Percentiles rank a stretch among this genome's conserved stretches.
These are phyloP conservation scores for Teleopsis dalmanni DNA, from an alignment of 1,140 invertebrate genomes.

Conservation along the genomic window DNA sequence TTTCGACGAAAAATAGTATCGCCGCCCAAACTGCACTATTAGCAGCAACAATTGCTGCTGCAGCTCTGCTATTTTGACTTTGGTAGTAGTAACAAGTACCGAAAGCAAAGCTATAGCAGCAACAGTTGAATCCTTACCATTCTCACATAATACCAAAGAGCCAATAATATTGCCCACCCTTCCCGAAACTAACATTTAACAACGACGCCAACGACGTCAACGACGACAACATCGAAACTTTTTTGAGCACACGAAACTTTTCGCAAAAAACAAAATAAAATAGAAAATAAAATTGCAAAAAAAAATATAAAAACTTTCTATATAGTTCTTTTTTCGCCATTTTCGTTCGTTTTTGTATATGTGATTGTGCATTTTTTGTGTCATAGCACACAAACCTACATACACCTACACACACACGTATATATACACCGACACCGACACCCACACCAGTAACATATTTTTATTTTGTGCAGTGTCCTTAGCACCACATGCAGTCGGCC, in stretches of 20 bases:
- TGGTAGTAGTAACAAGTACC: not conserved
- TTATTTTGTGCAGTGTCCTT: too few relatives aligned
- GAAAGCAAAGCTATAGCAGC: not conserved
- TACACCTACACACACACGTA: too few relatives aligned
- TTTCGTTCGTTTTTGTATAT: conserved; percentile 3
- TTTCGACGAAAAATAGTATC: conserved; percentile 12
- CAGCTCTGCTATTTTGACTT: not conserved
- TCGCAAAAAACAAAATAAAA: conserved; percentile 20
- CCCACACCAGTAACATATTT: too few relatives aligned
- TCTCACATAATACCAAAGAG: not conserved
- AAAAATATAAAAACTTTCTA: conserved; percentile 14
- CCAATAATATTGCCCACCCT: not conserved
- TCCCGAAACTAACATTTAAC: not conserved
- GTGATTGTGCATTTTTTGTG: not conserved
- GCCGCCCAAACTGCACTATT: conserved; percentile 7
- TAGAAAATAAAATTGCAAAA: too few relatives aligned
- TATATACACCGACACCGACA: too few relatives aligned
- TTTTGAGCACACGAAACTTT: conserved; percentile 45
- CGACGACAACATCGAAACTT: conserved; percentile 15
- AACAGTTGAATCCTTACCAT: not conserved
- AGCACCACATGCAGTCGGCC: too few relatives aligned
- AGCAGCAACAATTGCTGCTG: not conserved
- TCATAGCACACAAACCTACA: not conserved
- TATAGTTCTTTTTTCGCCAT: conserved; percentile 12
- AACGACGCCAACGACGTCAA: conserved; percentile 4